Conservation (phyloP, 2,797 vertebrate genomes). For the Tragopan temminckii region DNA sequence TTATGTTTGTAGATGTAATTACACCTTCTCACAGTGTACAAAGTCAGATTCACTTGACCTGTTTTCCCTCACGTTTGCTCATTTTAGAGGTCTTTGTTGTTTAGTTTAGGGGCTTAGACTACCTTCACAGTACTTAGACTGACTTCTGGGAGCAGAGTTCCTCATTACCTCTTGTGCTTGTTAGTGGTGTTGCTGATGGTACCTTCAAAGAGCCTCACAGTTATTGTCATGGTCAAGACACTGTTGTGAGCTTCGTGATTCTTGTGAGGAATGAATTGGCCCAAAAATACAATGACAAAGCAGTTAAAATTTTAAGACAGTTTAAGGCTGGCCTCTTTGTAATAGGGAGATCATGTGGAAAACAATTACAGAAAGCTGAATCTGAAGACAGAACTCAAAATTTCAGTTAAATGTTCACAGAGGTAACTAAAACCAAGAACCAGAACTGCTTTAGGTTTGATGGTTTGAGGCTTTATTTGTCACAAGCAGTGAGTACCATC, state of each 20-base stretch:
- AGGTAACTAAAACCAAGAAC: background rate
- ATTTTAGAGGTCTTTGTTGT: background rate
- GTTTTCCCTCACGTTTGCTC: background rate
- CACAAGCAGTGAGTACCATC: background rate
- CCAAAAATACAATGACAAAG: background rate
- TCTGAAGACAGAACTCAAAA: background rate
- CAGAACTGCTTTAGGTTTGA: background rate
- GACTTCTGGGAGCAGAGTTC: background rate
- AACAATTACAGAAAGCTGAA: background rate
- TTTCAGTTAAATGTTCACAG: background rate
- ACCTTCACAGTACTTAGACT: background rate
- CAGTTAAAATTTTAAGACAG: background rate
- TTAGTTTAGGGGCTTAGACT: background rate
- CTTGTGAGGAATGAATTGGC: background rate
- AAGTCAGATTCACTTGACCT: background rate
- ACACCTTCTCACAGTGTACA: background rate
- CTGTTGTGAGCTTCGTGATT: background rate
- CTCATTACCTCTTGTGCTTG: background rate
- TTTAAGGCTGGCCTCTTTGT: background rate
- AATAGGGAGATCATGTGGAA: background rate
- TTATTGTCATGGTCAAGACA: background rate
- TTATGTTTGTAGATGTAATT: background rate
- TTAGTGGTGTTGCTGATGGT: background rate
- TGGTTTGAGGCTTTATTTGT: background rate
- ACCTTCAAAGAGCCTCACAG: background rate